Conservation (phyloP, 2,888 invertebrate genomes). For the Agrochola circellaris region DNA sequence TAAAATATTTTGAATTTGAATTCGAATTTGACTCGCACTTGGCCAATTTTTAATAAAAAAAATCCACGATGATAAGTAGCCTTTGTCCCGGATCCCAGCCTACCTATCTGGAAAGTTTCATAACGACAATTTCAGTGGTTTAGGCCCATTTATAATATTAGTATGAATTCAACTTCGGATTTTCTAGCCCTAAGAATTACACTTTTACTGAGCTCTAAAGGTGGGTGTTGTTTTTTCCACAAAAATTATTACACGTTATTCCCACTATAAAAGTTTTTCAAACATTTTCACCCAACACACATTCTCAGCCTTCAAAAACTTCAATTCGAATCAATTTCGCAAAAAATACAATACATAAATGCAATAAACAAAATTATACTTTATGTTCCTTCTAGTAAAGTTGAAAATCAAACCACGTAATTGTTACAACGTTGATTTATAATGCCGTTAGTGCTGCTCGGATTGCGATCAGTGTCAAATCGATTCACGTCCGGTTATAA, state of each 20-base stretch:
- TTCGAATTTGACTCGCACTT: no score
- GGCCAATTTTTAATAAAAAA: no score
- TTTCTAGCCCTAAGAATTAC: neutral
- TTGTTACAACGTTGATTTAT: conserved; percentile 64
- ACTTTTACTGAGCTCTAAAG: neutral
- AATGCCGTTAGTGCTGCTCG: conserved; percentile 64
- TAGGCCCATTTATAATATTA: no score
- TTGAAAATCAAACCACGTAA: neutral
- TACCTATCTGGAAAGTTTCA: neutral
- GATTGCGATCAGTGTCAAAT: conserved; percentile 64
- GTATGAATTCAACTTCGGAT: neutral
- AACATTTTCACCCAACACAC: conserved; percentile 20
- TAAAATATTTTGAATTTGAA: no score
- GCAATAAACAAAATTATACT: neutral
- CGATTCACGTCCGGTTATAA: conserved; percentile 67
- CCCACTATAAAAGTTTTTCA: neutral
- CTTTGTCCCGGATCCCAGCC: no score
- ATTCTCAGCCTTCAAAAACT: conserved; percentile 44
- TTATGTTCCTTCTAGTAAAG: rapidly evolving
- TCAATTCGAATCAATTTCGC: conserved; percentile 2
- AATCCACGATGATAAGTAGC: no score
- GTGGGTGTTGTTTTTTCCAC: neutral
- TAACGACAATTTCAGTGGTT: neutral
- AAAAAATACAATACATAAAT: conserved; percentile 27
- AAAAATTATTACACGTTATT: no score